Evolutionary conservation across 2,888 invertebrate genomes (phyloP), one percentile per base, ranked within the genome.

Genomic region (Mythimna lalbum): DNA sequence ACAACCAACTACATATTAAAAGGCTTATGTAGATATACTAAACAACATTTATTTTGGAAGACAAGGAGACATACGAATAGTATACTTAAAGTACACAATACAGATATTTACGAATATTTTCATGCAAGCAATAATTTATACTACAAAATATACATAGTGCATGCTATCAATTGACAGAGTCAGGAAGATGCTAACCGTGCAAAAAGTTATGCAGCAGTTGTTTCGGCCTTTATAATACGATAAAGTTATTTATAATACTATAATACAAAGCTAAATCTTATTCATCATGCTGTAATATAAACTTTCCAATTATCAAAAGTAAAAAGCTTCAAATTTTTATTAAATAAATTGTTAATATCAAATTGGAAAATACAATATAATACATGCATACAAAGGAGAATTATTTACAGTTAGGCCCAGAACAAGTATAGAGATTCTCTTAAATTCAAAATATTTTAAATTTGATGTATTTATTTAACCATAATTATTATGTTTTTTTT

Each of bases 21-120:
- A 90, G 87, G 86, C 88, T 85, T 80, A 87, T 80, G 83, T 89
- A 91, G 88, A 92, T 90, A 92, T 90, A 92, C 90, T 93, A 91
- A 90, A 93, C 86, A 93, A 94, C 95, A 96, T 96, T 96, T 95
- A 96, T 95, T 96, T 96, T 96, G 96, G 96, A 96, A 96, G 96
- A 95, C 93, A 93, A 88, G 86, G 84, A 90, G 89, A 89, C 81
- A 91, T 91, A 92, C 88, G 82, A 84, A 91, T 83, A 87, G 82
- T 84, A 88, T 89, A 89, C 87, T 88, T 87, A 90, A 72, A 88
- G 79, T 88, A 89, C 80, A 88, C 84, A 77, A 88, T 88, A 84
- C 88, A 86, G 39, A 88, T 84, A 80, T 60, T 81, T 80, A 84
- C 77, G 83, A 90, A 92, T 90, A 93, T 94, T 94, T 94, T 93